Conservation (phyloP, 2,113 vertebrate genomes). For the Pelusios castaneus region DNA sequence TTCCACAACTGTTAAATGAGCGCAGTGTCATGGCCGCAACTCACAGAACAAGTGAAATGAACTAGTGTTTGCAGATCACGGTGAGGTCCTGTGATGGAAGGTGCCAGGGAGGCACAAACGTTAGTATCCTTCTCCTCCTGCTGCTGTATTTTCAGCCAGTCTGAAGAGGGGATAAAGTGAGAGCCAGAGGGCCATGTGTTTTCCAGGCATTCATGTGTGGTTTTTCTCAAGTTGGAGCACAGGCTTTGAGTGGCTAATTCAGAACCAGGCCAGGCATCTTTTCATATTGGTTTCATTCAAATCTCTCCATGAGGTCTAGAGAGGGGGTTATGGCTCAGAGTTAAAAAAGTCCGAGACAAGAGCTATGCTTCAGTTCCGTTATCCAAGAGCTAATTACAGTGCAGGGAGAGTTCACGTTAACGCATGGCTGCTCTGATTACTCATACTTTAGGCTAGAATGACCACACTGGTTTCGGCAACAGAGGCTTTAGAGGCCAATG, state of each 20-base stretch:
- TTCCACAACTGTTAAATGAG: not conserved
- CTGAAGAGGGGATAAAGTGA: not conserved
- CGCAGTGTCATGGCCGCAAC: not conserved
- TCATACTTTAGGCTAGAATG: not conserved
- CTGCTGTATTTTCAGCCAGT: not conserved
- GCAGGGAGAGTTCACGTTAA: not conserved
- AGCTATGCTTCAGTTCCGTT: too few species aligned
- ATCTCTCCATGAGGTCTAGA: too few species aligned
- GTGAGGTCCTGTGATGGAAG: not conserved
- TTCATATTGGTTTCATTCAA: too few species aligned
- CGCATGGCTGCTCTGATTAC: not conserved
- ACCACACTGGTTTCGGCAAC: not conserved
- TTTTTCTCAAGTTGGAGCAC: not conserved
- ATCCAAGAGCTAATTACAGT: not conserved
- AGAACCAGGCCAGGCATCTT: not conserved
- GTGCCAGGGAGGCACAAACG: not conserved
- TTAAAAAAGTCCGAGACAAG: not conserved
- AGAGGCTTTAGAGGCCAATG: not conserved
- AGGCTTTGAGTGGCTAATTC: not conserved
- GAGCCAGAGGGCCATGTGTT: not conserved
- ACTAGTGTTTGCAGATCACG: not conserved
- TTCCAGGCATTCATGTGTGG: not conserved
- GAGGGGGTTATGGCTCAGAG: not conserved
- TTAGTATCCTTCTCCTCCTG: too few species aligned
- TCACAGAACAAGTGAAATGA: not conserved